Conservation (phyloP, 1,140 invertebrate species). For the Hestina assimilis region DNA sequence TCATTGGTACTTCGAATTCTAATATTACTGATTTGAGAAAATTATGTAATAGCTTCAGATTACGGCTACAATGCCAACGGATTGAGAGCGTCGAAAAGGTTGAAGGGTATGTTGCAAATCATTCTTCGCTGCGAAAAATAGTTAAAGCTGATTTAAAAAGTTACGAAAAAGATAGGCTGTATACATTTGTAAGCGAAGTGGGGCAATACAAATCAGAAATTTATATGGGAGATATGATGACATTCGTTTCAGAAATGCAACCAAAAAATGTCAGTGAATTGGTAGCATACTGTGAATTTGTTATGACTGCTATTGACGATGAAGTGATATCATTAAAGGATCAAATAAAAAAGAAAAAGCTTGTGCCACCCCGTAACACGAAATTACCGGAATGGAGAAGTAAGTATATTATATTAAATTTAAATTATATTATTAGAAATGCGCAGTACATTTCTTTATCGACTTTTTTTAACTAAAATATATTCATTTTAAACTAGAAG, state of each 20-base stretch:
- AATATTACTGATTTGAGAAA: constrained; percentile 6
- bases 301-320: constrained; percentile 21
- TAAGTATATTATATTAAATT: constrained; percentile 1
- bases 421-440: background rate
- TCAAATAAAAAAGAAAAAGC: background rate
- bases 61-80: constrained; percentile 33
- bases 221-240: constrained; percentile 28
- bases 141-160: constrained; percentile 15
- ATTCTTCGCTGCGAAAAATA: constrained; percentile 10
- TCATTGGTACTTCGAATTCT: constrained; percentile 4
- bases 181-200: constrained; percentile 25
- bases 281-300: constrained; percentile 30
- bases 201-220: constrained; percentile 11
- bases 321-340: background rate
- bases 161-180: constrained; percentile 32
- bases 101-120: constrained; percentile 2
- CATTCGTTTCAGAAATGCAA: constrained; percentile 22
- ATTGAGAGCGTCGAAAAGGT: constrained; percentile 22
- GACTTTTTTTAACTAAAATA: too few species aligned
- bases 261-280: constrained; percentile 29
- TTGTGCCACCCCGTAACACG: background rate
- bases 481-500: too few species aligned
- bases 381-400: constrained; percentile 1
- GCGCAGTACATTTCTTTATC: too few species aligned
- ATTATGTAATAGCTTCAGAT: constrained; percentile 21